Evolutionary conservation across 2,888 invertebrate genomes (phyloP).

Genomic region (Anarsia innoxiella): DNA sequence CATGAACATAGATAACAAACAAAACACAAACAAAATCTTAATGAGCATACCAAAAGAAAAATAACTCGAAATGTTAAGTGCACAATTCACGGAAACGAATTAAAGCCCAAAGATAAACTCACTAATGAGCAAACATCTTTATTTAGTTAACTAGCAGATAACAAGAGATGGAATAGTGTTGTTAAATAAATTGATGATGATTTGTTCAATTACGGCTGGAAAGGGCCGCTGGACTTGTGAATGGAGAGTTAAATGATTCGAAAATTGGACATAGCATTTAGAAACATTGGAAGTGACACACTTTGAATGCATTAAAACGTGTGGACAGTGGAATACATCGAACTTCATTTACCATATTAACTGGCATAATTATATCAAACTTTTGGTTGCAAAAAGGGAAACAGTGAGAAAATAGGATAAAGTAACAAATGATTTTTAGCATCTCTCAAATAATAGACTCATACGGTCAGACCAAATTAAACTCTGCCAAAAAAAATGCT

Average conservation of each 20-base stretch:
- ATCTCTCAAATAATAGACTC: no score
- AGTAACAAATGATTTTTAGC: no score
- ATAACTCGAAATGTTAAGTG: constrained; percentile 6
- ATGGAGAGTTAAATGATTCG: constrained; percentile 12
- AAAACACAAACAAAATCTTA: not conserved
- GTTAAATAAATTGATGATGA: constrained; percentile 56
- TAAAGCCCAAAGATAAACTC: constrained; percentile 16
- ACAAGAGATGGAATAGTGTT: constrained; percentile 25
- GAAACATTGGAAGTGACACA: no score
- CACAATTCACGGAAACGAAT: constrained; percentile 6
- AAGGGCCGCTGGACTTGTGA: constrained; percentile 33
- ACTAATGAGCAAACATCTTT: constrained; percentile 23
- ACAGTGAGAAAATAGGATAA: no score
- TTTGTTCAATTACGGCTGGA: constrained; percentile 58
- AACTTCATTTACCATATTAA: no score
- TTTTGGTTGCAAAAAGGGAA: no score
- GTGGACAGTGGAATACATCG: no score
- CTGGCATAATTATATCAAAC: no score
- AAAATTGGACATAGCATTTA: no score
- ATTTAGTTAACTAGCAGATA: constrained; percentile 39
- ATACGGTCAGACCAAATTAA: no score
- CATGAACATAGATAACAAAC: not conserved
- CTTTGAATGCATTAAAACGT: no score
- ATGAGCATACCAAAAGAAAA: not conserved
- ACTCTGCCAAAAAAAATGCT: no score